phyloP scores from a whole-genome alignment of 1,140 invertebrate genomes.

The Scaptomyza montana region DNA sequence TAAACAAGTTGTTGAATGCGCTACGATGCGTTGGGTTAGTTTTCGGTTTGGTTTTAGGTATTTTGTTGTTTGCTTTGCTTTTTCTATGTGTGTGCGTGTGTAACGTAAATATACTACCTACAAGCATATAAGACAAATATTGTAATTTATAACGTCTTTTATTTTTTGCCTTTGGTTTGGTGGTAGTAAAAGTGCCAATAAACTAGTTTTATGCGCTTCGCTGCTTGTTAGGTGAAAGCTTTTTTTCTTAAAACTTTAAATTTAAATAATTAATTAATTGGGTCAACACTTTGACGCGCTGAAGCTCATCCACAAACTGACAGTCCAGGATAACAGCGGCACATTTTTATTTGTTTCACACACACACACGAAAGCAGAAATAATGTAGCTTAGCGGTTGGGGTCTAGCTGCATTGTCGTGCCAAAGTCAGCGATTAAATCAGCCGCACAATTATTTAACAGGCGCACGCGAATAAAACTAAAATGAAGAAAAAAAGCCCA shows the following conservation, averaged over 20 bases:
- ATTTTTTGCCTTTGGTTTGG: constrained; percentile 37
- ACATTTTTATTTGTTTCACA: constrained; percentile 60
- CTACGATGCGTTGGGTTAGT: constrained; percentile 58
- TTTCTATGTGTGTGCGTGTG: constrained; percentile 7
- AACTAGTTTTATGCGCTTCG: constrained; percentile 64
- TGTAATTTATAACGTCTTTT: constrained; percentile 79
- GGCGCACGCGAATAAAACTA: constrained; percentile 47
- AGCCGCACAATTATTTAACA: constrained; percentile 59
- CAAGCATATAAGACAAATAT: constrained; percentile 43
- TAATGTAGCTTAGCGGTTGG: constrained; percentile 17
- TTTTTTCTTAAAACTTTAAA: constrained; percentile 59
- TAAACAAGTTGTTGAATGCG: constrained; percentile 80
- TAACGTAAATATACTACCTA: background rate
- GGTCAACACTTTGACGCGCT: constrained; percentile 61
- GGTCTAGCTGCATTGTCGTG: constrained; percentile 9
- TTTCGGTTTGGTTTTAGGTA: constrained; percentile 32
- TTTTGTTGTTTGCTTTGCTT: constrained; percentile 19
- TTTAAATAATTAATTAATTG: constrained; percentile 50
- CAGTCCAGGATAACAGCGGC: constrained; percentile 57
- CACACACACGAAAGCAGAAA: constrained; percentile 1
- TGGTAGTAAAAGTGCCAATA: constrained; percentile 49
- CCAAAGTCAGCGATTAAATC: constrained; percentile 57
- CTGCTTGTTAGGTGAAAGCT: constrained; percentile 68
- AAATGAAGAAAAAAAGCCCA: constrained; percentile 3
- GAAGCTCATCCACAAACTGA: constrained; percentile 61